Evolutionary conservation across 2,797 vertebrate genomes (phyloP).

Genomic region (Microtus obscurus): DNA sequence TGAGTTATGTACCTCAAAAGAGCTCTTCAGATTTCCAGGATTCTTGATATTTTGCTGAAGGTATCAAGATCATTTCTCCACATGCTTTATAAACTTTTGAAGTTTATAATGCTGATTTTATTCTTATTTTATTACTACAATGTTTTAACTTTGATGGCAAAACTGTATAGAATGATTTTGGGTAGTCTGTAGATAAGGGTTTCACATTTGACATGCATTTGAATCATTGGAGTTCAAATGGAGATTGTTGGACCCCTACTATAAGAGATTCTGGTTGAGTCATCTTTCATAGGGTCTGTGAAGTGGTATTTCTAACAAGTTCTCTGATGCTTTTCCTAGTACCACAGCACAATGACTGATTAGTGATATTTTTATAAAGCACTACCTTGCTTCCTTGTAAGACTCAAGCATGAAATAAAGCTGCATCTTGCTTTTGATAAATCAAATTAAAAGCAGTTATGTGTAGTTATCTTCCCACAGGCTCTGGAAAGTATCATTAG

Average conservation of each 20-base stretch:
- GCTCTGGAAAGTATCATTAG: not conserved
- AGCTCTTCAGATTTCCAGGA: not conserved
- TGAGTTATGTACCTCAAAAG: not conserved
- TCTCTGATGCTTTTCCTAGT: not conserved
- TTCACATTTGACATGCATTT: not conserved
- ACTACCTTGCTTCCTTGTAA: not conserved
- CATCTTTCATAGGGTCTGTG: not conserved
- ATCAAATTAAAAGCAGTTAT: slow-evolving; percentile 1
- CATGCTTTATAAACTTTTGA: not conserved
- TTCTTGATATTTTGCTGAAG: not conserved
- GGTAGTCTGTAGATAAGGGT: not conserved
- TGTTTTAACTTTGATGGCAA: not conserved
- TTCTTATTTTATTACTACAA: not conserved
- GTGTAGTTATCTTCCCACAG: not conserved
- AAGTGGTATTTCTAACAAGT: not conserved
- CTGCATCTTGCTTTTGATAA: not conserved
- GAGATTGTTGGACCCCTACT: not conserved
- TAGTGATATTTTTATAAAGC: not conserved
- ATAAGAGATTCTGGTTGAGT: not conserved
- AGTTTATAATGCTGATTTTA: not conserved
- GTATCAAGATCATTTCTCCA: not conserved
- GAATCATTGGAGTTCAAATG: not conserved
- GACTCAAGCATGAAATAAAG: not conserved
- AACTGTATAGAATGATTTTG: not conserved
- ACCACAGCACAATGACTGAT: not conserved